phyloP scores from a whole-genome alignment of 2,113 vertebrate genomes.

The Rana temporaria region DNA sequence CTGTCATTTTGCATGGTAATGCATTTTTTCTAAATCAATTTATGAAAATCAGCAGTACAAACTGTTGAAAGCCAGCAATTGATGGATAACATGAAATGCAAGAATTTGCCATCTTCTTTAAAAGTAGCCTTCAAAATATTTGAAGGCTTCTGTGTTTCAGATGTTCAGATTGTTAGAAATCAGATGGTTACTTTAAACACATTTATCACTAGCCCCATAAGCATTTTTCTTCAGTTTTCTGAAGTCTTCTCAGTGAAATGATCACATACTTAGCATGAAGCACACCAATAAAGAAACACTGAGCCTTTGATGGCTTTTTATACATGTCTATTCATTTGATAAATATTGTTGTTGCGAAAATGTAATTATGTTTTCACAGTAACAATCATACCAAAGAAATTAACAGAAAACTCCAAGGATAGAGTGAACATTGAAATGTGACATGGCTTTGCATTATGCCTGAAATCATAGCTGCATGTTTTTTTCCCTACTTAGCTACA shows the following conservation, averaged over 20 bases:
- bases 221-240: neutral
- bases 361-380: slow-evolving; percentile 41
- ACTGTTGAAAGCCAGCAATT: no score
- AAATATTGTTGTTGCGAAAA: slow-evolving; percentile 29
- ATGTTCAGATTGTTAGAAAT: no score
- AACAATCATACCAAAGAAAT: slow-evolving; percentile 31
- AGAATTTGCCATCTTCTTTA: no score
- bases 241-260: slow-evolving; percentile 8
- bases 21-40: no score
- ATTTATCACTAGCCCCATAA: no score
- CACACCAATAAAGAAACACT: slow-evolving; percentile 14
- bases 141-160: no score
- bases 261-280: slow-evolving; percentile 9
- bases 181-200: no score
- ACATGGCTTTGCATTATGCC: neutral
- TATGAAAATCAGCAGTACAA: no score
- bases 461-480: neutral
- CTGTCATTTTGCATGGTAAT: no score
- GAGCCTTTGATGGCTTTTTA: slow-evolving; percentile 22
- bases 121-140: no score
- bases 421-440: neutral
- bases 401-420: slow-evolving; percentile 34
- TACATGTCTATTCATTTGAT: slow-evolving; percentile 43
- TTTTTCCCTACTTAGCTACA: no score
- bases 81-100: no score